Evolutionary conservation across 35 echinoderm and acorn worm genomes (phyloP).

Genomic region (Holothuria glaberrima): DNA sequence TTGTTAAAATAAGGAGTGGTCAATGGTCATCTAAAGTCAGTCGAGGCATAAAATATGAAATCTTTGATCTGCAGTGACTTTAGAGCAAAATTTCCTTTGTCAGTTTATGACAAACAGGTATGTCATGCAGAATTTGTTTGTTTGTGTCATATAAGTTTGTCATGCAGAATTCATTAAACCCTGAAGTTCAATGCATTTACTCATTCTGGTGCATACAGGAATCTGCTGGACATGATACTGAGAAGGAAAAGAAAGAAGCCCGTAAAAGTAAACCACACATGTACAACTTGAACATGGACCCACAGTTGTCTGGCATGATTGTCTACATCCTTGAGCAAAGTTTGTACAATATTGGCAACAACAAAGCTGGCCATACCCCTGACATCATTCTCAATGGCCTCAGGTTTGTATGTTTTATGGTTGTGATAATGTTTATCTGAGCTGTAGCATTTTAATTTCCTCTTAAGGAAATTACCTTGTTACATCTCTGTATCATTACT

Average conservation of each 20-base stretch:
- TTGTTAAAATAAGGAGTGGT: too few species aligned
- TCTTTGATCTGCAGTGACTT: too few species aligned
- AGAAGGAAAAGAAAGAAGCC: conserved; percentile 85
- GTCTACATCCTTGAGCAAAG: conserved; percentile 77
- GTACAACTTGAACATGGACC: conserved; percentile 92
- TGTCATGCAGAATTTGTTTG: too few species aligned
- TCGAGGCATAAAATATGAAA: too few species aligned
- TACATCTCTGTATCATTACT: too few species aligned
- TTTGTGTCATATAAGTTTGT: too few species aligned
- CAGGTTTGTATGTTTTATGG: conserved; percentile 40
- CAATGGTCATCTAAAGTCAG: too few species aligned
- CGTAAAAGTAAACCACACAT: conserved; percentile 93
- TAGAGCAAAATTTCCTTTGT: too few species aligned
- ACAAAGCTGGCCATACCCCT: conserved; percentile 77
- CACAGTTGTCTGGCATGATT: conserved; percentile 94
- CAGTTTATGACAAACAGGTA: too few species aligned
- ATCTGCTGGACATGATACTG: conserved; percentile 57
- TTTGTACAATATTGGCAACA: conserved; percentile 78
- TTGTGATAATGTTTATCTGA: too few species aligned
- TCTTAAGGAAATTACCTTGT: too few species aligned
- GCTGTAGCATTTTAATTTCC: too few species aligned
- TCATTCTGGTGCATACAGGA: conserved; percentile 17
- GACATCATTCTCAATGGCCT: conserved; percentile 91
- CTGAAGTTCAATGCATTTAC: background rate
- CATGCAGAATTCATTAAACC: background rate